Evolutionary conservation across 2,113 vertebrate genomes (phyloP), one percentile per base, ranked within the genome.

Genomic region (Zingel zingel): DNA sequence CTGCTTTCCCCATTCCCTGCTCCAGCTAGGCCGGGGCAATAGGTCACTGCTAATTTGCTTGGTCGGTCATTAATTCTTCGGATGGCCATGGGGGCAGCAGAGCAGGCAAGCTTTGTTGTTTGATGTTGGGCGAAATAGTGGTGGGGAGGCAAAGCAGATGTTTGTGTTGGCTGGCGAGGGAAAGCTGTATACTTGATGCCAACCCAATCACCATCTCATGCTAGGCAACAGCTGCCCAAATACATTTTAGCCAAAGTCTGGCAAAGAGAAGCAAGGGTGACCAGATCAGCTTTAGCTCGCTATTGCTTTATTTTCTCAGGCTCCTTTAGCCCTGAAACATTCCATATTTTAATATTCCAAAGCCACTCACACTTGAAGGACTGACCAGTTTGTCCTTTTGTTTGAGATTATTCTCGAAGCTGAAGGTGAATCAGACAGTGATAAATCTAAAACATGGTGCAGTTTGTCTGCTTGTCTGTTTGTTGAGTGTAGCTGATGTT

Each of bases 191-290:
- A 70, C 56, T 82, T 62, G 75, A 86, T 88, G 92, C 91, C 94
- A 94, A 88, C 76, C 82, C 90, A 88, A 89, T 91, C 87, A 82
- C 87, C 67, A 75, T 89, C 83, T 89, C 92, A 89, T 88, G 88
- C 94, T 92, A 93, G 89, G 86, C 92, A 91, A 83, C 92, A 94
- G 92, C 93, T 93, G 92, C 86, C 90, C 91, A 93, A 94, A 93
- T 84, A 91, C 79, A 76, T 85, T 85, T 88, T 62, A 83, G 83
- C 87, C 82, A 68, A 83, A 72, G 74, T 89, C 74, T 89, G 87
- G 89, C 88, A 91, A 57, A 48, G 70, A 80, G 68, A 81, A 56
- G 45, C 51, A 58, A 59, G 59, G 57, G 53, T 78, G 88, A 88
- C 69, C 69, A 74, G 64, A 85, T 83, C 56, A 69, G 81, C 66